These are phyloP conservation scores for Rhinoraja longicauda DNA, from an alignment of 2,797 vertebrate genomes.

Conservation along the genomic window DNA sequence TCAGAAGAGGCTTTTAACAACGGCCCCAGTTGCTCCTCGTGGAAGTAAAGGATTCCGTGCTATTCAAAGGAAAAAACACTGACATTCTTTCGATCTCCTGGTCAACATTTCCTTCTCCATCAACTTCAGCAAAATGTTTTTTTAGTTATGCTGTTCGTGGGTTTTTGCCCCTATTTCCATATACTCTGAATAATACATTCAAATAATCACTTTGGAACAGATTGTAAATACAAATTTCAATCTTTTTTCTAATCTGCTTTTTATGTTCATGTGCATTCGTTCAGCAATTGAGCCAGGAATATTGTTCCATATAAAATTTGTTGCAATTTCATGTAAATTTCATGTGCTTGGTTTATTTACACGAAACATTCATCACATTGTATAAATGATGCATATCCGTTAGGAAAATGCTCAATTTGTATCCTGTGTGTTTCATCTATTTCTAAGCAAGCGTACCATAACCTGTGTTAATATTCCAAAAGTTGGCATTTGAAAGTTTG, in stretches of 20 bases:
- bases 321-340: neutral
- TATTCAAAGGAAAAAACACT: neutral
- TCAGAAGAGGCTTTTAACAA: neutral
- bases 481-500: neutral
- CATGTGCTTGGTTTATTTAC: neutral
- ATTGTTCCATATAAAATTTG: too few relatives aligned
- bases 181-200: neutral
- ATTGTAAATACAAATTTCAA: neutral
- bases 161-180: neutral
- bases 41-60: neutral
- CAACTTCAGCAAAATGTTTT: neutral
- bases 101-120: neutral
- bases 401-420: neutral
- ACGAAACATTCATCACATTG: neutral
- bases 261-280: neutral
- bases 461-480: neutral
- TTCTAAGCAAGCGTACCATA: neutral
- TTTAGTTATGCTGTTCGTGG: neutral
- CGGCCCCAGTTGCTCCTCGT: neutral
- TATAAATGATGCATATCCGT: neutral
- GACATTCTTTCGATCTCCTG: neutral
- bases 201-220: neutral
- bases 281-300: too few relatives aligned
- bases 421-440: neutral
- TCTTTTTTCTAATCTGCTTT: neutral